Percentiles rank a stretch among this genome's conserved stretches.
Evolutionary conservation across 2,888 invertebrate genomes (phyloP).

Genomic region (Trimorus sp.): DNA sequence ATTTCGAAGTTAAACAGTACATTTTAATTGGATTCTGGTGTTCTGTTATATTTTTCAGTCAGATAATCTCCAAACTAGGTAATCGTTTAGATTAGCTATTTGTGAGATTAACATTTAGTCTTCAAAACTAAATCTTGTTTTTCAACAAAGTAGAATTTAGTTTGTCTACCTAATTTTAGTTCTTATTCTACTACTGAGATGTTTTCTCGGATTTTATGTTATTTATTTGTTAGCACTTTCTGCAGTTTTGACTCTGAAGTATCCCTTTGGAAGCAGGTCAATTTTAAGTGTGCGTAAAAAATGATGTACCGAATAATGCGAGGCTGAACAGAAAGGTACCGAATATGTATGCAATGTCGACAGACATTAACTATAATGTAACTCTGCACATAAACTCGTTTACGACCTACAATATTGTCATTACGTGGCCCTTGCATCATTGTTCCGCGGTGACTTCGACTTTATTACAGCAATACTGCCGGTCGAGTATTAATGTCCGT

Average conservation of each 20-base stretch:
- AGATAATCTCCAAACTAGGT: no score
- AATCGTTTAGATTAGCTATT: no score
- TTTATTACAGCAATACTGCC: slow-evolving; percentile 74
- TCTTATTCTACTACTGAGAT: no score
- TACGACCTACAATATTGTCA: slow-evolving; percentile 82
- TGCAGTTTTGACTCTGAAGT: background rate
- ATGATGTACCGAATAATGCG: slow-evolving; percentile 36
- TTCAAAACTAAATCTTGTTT: no score
- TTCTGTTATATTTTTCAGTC: no score
- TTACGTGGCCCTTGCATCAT: slow-evolving; percentile 80
- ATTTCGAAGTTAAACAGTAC: no score
- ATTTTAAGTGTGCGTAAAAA: slow-evolving; percentile 20
- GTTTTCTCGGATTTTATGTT: no score
- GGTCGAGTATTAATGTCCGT: slow-evolving; percentile 40
- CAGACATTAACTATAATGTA: slow-evolving; percentile 81
- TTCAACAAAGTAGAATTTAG: no score
- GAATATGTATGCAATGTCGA: slow-evolving; percentile 75
- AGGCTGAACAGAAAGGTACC: slow-evolving; percentile 70
- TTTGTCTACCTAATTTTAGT: no score
- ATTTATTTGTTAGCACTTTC: no score
- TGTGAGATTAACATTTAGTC: no score
- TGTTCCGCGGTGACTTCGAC: slow-evolving; percentile 80
- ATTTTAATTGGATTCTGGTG: no score
- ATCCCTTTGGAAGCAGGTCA: background rate
- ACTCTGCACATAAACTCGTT: slow-evolving; percentile 81